A percentile compares a stretch with the other conserved stretches of the same genome.
Evolutionary conservation across 2,888 invertebrate species (phyloP).

Genomic region (Meghimatium bilineatum): DNA sequence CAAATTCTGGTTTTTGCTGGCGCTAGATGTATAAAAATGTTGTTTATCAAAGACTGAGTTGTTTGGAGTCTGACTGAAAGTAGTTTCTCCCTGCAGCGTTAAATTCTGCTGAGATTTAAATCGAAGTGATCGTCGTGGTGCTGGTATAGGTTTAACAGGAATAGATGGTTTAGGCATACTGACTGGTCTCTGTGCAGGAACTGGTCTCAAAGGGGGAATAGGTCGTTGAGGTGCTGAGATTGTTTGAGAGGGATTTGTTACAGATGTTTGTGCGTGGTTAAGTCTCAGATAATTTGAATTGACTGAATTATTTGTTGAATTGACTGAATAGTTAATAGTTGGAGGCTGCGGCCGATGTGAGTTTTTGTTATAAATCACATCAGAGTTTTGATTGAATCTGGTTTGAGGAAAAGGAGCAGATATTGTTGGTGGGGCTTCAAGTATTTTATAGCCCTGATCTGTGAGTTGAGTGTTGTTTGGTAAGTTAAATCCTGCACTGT

Average conservation of each 20-base stretch:
- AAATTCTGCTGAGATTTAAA: neutral
- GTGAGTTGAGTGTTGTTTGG: neutral
- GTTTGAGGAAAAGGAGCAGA: neutral
- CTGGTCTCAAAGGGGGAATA: conserved; percentile 18
- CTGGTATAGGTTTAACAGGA: conserved; percentile 25
- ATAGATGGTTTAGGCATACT: conserved; percentile 17
- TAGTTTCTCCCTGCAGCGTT: neutral
- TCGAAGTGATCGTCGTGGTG: conserved; percentile 28
- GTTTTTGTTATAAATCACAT: neutral
- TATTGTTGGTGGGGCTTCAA: conserved; percentile 25
- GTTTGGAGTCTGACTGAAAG: neutral
- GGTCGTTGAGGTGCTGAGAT: neutral
- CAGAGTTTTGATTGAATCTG: neutral
- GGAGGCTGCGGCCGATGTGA: neutral
- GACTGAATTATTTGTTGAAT: neutral
- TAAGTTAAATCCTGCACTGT: neutral
- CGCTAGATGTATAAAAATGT: neutral
- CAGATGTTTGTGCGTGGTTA: neutral
- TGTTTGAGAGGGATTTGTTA: neutral
- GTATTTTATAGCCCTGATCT: conserved; percentile 5
- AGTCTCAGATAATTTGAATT: neutral
- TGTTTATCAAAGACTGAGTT: too few species aligned
- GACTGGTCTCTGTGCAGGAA: conserved; percentile 25
- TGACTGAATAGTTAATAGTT: neutral
- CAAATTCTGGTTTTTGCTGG: neutral